Conservation (phyloP, 2,797 vertebrate species). For the Schizopygopsis pylzovi region DNA sequence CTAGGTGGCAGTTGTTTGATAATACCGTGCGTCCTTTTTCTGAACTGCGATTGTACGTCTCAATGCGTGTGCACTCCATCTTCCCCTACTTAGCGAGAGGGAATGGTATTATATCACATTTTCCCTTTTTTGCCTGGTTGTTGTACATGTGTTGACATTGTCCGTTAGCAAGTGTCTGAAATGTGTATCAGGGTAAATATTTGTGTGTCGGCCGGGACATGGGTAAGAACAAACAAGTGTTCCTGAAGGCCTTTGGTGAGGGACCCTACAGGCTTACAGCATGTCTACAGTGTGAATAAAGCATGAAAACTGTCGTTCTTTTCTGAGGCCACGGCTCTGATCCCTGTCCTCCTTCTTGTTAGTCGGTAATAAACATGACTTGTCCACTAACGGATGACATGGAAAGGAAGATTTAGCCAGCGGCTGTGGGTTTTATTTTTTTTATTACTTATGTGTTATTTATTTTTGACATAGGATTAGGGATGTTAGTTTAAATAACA, state of each 20-base stretch:
- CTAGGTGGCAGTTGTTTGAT: conserved; percentile 24
- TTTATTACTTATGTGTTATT: conserved; percentile 74
- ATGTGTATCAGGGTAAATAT: conserved; percentile 77
- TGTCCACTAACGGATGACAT: conserved; percentile 77
- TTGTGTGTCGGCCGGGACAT: conserved; percentile 69
- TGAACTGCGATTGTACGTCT: neutral
- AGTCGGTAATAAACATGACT: conserved; percentile 78
- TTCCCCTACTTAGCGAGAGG: conserved; percentile 32
- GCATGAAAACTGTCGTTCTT: conserved; percentile 72
- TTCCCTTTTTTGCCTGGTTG: conserved; percentile 65
- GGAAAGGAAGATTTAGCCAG: conserved; percentile 75
- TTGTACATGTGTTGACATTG: conserved; percentile 68
- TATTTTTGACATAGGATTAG: conserved; percentile 78
- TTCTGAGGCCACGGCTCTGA: conserved; percentile 72
- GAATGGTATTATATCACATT: conserved; percentile 54
- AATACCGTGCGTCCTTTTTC: conserved; percentile 11
- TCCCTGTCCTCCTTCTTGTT: conserved; percentile 79
- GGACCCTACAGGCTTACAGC: conserved; percentile 73
- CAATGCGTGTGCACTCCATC: neutral
- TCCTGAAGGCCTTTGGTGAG: conserved; percentile 72
- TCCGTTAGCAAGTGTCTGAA: conserved; percentile 60
- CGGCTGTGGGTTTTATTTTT: conserved; percentile 71
- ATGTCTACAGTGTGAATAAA: conserved; percentile 73
- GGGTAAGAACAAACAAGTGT: conserved; percentile 74
- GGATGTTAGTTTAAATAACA: conserved; percentile 71